These are phyloP conservation scores for Perognathus longimembris DNA, from an alignment of 2,113 vertebrate species.

Conservation along the genomic window DNA sequence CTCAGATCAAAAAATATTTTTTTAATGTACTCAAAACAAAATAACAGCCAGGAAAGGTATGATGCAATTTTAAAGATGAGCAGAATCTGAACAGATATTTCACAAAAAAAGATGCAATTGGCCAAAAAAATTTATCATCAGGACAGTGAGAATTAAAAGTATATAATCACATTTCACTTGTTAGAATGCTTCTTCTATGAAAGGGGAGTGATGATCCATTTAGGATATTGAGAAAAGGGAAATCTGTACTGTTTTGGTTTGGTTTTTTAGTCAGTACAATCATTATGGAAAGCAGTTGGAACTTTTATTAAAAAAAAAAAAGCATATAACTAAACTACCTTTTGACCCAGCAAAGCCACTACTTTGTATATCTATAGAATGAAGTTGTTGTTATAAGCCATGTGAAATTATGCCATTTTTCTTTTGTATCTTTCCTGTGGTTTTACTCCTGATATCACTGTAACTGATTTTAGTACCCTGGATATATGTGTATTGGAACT, in stretches of 20 bases:
- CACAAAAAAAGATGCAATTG: background rate
- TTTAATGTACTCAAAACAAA: background rate
- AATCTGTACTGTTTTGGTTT: background rate
- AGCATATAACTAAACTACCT: background rate
- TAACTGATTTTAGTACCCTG: no score
- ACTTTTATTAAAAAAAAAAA: background rate
- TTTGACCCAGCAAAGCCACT: background rate
- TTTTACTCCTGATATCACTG: no score
- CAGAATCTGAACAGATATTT: background rate
- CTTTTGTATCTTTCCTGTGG: no score
- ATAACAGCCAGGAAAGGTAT: background rate
- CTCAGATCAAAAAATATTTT: background rate
- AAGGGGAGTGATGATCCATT: background rate
- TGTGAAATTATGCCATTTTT: no score
- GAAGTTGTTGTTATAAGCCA: no score
- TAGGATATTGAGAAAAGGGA: background rate
- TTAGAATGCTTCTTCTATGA: background rate
- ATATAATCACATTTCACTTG: background rate
- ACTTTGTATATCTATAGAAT: background rate
- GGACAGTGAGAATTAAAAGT: background rate
- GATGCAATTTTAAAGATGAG: background rate
- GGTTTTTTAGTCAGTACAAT: background rate
- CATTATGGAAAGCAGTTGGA: background rate
- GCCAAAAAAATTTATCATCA: background rate
- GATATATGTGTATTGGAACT: no score